phyloP scores from a whole-genome alignment of 2,888 invertebrate species.

The Ornithoptera priamus region DNA sequence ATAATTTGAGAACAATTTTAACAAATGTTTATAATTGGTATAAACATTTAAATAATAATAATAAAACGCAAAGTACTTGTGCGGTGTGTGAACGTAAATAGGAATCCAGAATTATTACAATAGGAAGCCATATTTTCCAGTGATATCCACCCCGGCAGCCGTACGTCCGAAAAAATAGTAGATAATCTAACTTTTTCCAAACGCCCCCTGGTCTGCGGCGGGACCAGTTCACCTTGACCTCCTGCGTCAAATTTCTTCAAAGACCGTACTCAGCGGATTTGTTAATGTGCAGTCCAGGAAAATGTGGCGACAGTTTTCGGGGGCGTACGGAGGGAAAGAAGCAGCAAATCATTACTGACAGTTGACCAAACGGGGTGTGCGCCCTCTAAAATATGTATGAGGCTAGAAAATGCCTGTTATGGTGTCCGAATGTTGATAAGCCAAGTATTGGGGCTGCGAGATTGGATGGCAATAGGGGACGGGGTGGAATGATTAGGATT shows the following conservation, averaged over 20 bases:
- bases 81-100: slow-evolving; percentile 47
- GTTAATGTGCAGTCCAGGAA: slow-evolving; percentile 39
- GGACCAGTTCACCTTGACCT: slow-evolving; percentile 43
- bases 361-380: slow-evolving; percentile 77
- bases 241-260: slow-evolving; percentile 29
- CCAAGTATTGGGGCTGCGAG: slow-evolving; percentile 69
- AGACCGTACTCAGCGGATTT: not conserved
- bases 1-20: no score
- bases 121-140: slow-evolving; percentile 78
- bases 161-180: slow-evolving; percentile 75
- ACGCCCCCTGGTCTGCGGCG: slow-evolving; percentile 63
- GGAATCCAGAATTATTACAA: slow-evolving; percentile 61
- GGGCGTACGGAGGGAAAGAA: slow-evolving; percentile 70
- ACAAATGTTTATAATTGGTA: no score
- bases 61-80: not conserved
- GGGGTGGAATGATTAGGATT: slow-evolving; percentile 65
- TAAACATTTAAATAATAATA: no score
- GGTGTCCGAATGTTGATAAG: slow-evolving; percentile 81
- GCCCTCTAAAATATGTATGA: slow-evolving; percentile 79
- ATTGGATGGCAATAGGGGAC: slow-evolving; percentile 65
- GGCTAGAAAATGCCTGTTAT: slow-evolving; percentile 75
- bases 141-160: slow-evolving; percentile 71
- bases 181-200: slow-evolving; percentile 77
- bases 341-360: slow-evolving; percentile 80
- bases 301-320: slow-evolving; percentile 44